Conservation (phyloP, 2,797 vertebrate species). For the Rhodeus uyekii region DNA sequence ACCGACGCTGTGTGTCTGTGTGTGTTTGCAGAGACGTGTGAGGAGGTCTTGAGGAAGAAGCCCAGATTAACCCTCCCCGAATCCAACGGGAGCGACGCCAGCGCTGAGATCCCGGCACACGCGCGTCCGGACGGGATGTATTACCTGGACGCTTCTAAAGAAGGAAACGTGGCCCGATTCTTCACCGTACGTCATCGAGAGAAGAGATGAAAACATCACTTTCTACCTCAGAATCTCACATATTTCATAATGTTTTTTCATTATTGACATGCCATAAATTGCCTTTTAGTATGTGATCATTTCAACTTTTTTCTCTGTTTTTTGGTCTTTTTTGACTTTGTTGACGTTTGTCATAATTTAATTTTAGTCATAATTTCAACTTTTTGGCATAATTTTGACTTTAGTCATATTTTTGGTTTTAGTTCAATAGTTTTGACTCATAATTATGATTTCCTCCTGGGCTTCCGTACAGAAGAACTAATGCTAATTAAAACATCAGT, state of each 20-base stretch:
- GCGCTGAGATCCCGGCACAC: background rate
- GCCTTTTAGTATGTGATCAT: background rate
- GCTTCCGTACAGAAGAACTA: background rate
- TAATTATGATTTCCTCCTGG: too few relatives aligned
- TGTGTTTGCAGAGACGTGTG: background rate
- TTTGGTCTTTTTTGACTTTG: background rate
- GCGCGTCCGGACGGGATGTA: constrained; percentile 64
- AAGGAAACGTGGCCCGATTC: constrained; percentile 94
- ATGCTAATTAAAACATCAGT: background rate
- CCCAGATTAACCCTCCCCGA: background rate
- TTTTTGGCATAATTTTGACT: background rate
- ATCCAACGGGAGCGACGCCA: constrained; percentile 2
- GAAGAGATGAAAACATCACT: too few relatives aligned
- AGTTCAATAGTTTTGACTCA: too few relatives aligned
- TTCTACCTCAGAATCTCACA: too few relatives aligned
- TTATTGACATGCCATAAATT: too few relatives aligned
- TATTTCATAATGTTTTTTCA: too few relatives aligned
- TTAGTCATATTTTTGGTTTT: too few relatives aligned
- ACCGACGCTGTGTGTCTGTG: too few relatives aligned
- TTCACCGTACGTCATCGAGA: constrained; percentile 89
- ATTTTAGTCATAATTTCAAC: too few relatives aligned
- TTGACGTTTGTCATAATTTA: background rate
- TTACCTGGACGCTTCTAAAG: constrained; percentile 86
- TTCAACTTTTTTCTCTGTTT: background rate
- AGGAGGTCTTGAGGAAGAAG: constrained; percentile 38